These are phyloP conservation scores for Oncorhynchus nerka DNA, from an alignment of 2,113 vertebrate species.

Conservation along the genomic window DNA sequence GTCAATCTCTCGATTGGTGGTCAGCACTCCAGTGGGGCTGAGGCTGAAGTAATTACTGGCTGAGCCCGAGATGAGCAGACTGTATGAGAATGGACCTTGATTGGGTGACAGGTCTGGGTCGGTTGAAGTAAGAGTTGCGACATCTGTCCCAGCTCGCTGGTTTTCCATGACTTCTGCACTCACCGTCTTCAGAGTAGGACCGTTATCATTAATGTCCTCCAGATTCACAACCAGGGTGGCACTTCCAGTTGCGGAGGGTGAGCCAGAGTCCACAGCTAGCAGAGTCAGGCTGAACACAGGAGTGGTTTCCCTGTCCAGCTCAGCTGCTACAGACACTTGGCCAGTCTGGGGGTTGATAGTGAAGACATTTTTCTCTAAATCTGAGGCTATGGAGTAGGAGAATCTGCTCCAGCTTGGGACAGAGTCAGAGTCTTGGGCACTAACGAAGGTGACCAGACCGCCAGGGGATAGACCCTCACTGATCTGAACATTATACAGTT, in stretches of 20 bases:
- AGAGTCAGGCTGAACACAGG: conserved; percentile 90
- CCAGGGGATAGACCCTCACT: conserved; percentile 89
- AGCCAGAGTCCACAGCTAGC: conserved; percentile 88
- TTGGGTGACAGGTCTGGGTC: conserved; percentile 94
- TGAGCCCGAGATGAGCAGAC: conserved; percentile 83
- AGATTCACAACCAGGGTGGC: conserved; percentile 86
- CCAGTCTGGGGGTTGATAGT: conserved; percentile 92
- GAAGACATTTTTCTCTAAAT: conserved; percentile 84
- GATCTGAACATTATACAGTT: conserved; percentile 83
- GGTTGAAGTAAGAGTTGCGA: conserved; percentile 81
- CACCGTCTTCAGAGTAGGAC: conserved; percentile 81
- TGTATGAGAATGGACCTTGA: conserved; percentile 90
- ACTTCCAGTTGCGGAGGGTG: conserved; percentile 87
- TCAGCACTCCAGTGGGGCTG: conserved; percentile 82
- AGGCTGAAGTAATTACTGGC: conserved; percentile 90
- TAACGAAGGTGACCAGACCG: conserved; percentile 91
- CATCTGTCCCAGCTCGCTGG: conserved; percentile 82
- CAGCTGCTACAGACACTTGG: conserved; percentile 89
- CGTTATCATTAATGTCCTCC: conserved; percentile 96
- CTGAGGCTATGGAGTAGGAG: conserved; percentile 86
- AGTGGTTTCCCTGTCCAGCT: conserved; percentile 86
- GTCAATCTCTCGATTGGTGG: conserved; percentile 90
- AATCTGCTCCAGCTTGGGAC: conserved; percentile 97
- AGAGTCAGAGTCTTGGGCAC: conserved; percentile 94
- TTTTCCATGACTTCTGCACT: conserved; percentile 91